Evolutionary conservation across 2,888 invertebrate genomes (phyloP), one percentile per base, ranked within the genome.

Genomic region (Cantharis rustica): DNA sequence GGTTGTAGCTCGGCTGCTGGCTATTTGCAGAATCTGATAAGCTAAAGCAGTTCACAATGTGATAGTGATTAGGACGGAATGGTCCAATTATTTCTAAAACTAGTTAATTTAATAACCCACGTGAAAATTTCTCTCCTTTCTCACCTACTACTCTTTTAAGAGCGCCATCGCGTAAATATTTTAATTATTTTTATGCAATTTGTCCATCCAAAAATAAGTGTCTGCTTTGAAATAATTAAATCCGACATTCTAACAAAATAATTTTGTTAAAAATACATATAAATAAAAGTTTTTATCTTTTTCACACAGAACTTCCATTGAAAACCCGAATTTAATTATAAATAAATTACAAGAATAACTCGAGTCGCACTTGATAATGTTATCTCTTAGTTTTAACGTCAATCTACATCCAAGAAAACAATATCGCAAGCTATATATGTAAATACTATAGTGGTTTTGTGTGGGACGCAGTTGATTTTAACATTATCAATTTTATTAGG

Each of bases 1-100:
- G 20, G 63, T 62, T 61, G 69, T 70, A 31, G 72, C 71, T 66
- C 64, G 64, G 23, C 64, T 66, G 64, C 23, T 66, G 64, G 64
- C 64, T 66, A 66, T 66, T 66, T 66, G 64, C 23, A 20, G 64
- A 66, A 66, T 66, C 64, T 66, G 64, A 66, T 66, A 66, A 66
- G 64, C 64, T 15, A 66, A 66, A 66, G 64, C 64, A 66, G 64
- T 66, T 66, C 23, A 23, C 64, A 66, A 66, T 66, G 64, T 66
- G 64, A 66, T 66, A 66, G 64, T 66, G 23, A 13, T 66, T 66
- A 66, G 64, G 64, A 23, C 20, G 23, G 16, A 66, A 66, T 66
- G n/a, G 64, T 66, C 23, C 64, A 66, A 66, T 66, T 66, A 66
- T 66, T 66, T 66, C 23, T 66, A 66, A 66, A 66, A 66, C 64